Evolutionary conservation across 2,888 invertebrate genomes (phyloP).

Genomic region (Callosobruchus maculatus): DNA sequence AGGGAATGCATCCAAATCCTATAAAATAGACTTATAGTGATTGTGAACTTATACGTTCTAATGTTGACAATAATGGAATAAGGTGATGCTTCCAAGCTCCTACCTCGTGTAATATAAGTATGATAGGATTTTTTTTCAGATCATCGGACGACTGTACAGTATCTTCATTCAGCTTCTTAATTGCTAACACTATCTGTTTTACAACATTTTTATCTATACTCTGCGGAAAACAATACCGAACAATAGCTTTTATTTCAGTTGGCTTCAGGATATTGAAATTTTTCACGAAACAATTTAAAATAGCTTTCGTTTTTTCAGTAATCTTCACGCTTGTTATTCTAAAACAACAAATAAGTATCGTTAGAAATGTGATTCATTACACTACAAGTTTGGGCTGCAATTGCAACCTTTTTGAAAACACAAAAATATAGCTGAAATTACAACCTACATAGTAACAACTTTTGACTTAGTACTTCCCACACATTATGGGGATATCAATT

Average conservation of each 20-base stretch:
- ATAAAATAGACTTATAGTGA: slow-evolving; percentile 7
- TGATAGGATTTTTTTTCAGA: slow-evolving; percentile 55
- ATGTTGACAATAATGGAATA: neutral
- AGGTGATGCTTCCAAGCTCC: slow-evolving; percentile 3
- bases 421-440: too few relatives aligned
- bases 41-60: neutral
- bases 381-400: too few relatives aligned
- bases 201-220: slow-evolving; percentile 47
- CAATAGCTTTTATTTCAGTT: slow-evolving; percentile 46
- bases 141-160: slow-evolving; percentile 47
- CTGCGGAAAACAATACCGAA: slow-evolving; percentile 42
- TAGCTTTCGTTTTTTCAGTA: slow-evolving; percentile 39
- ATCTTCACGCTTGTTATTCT: slow-evolving; percentile 20
- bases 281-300: slow-evolving; percentile 49
- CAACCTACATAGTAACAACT: too few relatives aligned
- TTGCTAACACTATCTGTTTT: slow-evolving; percentile 44
- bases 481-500: too few relatives aligned
- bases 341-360: slow-evolving; percentile 5
- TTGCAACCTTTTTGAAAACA: too few relatives aligned
- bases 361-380: too few relatives aligned
- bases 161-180: slow-evolving; percentile 49
- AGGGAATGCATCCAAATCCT: slow-evolving; percentile 72
- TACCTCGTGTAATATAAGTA: slow-evolving; percentile 70
- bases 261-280: slow-evolving; percentile 42
- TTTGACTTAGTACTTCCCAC: too few relatives aligned